Base-by-base conservation (phyloP, 2,113 vertebrate species). In the Oreochromis tanganicae region DNA sequence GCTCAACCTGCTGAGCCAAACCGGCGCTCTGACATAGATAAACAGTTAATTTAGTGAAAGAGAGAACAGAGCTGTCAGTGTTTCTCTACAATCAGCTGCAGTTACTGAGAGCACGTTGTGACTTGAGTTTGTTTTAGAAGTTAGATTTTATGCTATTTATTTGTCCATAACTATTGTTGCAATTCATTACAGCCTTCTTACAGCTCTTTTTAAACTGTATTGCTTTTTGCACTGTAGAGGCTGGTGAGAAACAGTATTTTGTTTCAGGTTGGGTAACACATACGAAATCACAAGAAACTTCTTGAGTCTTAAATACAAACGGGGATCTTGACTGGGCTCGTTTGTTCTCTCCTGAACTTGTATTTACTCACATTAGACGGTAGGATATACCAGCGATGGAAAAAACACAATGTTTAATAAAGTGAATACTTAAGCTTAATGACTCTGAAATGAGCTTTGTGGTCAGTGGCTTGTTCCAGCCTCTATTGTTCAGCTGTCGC, bases 11-110 rank as follows among this genome's bases (percentile, higher is more conserved):
- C 34, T n/a, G 61, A 66, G 34, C 34, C 34, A 38, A 38, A 66
- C 61, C 2, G 0, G 6, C 6, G 38, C n/a, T 41, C 36, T n/a
- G 16, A 43, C 38, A 27, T 9, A 0, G 7, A 43, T 16, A 0
- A 0, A 2, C 38, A 27, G 68, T 46, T 46, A 27, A 73, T 73
- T 73, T 46, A 73, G 2, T 73, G 10, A 73, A 46, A 17, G 2
- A 73, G 66, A 17, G 21, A 68, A 36, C 34, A 41, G 63, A 21
- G 63, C 66, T 73, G 21, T 46, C 41, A 29, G 68, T 46, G 68
- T 0, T 73, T 46, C 41, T 48, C 38, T 73, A 27, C 13, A 27
- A 73, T 73, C 41, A 73, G 19, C 19, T 41, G 34, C 11, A 1
- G 63, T 68, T 68, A 24, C n/a, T 68, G 19, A 68, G 8, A 2